Evolutionary conservation across 1,140 invertebrate genomes (phyloP).

Genomic region (Vanessa atalanta): DNA sequence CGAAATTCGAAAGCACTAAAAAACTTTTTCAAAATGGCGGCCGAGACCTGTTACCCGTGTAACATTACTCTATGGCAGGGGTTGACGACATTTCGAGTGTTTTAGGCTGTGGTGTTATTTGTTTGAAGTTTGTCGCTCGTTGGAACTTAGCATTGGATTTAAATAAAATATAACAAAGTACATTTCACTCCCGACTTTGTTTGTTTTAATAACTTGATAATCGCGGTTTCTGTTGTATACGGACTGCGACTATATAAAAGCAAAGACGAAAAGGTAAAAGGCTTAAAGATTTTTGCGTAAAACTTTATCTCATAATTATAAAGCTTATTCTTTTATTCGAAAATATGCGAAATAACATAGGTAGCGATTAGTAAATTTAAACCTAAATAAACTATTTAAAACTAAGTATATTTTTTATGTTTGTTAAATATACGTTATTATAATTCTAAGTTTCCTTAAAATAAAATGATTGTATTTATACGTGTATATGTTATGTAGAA

Average conservation of each 20-base stretch:
- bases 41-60: constrained; percentile 72
- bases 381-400: too few relatives aligned
- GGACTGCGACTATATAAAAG: not conserved
- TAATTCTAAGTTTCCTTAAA: too few relatives aligned
- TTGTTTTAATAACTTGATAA: not conserved
- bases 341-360: too few relatives aligned
- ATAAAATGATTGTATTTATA: too few relatives aligned
- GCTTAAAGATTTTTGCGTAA: not conserved
- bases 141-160: constrained; percentile 6
- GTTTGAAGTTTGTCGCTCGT: not conserved
- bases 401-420: too few relatives aligned
- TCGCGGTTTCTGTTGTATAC: not conserved
- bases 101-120: constrained; percentile 9
- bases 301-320: too few relatives aligned
- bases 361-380: too few relatives aligned
- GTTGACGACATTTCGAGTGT: constrained; percentile 49
- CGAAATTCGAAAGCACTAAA: constrained; percentile 79
- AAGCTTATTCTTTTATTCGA: too few relatives aligned
- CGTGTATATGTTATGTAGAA: too few relatives aligned
- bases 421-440: too few relatives aligned
- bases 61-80: constrained; percentile 79
- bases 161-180: constrained; percentile 4
- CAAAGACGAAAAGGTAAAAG: not conserved
- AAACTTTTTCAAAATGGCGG: constrained; percentile 74
- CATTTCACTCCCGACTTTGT: not conserved